Base-by-base conservation (phyloP, 2,888 invertebrate species). In the Himalopsyche tibetana region DNA sequence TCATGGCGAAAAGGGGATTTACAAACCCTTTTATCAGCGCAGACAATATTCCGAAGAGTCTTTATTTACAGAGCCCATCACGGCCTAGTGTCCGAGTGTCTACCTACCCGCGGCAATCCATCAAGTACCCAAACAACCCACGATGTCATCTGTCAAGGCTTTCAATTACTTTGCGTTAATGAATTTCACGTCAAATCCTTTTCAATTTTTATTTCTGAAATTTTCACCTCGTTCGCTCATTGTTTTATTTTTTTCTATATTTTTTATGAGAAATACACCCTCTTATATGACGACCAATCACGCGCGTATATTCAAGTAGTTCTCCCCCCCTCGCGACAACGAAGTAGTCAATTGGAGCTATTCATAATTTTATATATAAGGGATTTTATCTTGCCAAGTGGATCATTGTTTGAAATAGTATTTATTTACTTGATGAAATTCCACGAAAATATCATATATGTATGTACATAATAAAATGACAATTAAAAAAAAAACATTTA, bases 131-230 rank as follows among this genome's bases (percentile, higher is more conserved):
- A 79, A 82, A 86, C 80, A 38, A 82, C 79, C 86, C 84, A 84
- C 85, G 83, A 82, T 86, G 88, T 88, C 87, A 88, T 82, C 87
- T 85, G 88, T 88, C 86, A 80, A 81, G 84, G 84, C 85, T 86
- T 87, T 88, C 88, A 88, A 88, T 87, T 88, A 87, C 88, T 88
- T 87, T 83, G 80, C 87, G 86, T 83, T 88, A 88, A 88, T 88
- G 86, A 88, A 88, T 88, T 87, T 87, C 74, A 85, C 88, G 88
- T 88, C 88, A 88, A 85, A 87, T 42, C 87, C 83, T 86, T 79
- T 86, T 51, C 86, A 55, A 69, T 55, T 84, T 84, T 84, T 88
- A 83, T 83, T 87, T 63, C 63, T 63, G 63, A 63, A 63, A 63
- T 19, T 84, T 85, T 87, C 85, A 81, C 80, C 85, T 51, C 83